These are phyloP conservation scores for Ischnura elegans DNA, from an alignment of 2,888 invertebrate species.

Conservation along the genomic window DNA sequence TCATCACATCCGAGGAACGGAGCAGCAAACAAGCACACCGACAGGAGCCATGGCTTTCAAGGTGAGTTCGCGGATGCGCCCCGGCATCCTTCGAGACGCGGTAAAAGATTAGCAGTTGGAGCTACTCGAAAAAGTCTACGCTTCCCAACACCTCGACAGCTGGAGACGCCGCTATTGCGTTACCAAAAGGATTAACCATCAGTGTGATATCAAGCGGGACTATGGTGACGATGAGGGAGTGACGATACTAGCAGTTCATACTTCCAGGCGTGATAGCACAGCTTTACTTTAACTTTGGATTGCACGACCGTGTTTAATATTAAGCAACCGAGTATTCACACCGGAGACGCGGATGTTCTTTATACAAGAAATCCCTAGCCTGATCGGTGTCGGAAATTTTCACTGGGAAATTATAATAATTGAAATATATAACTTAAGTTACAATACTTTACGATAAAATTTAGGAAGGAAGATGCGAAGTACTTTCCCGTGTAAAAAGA, in stretches of 20 bases:
- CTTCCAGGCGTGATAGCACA: not conserved
- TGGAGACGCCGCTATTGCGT: not conserved
- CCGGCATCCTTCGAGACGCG: not conserved
- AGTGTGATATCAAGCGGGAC: not conserved
- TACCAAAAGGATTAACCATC: not conserved
- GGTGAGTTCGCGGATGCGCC: conserved; percentile 13
- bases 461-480: too few relatives aligned
- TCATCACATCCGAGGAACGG: not conserved
- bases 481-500: too few relatives aligned
- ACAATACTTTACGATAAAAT: too few relatives aligned
- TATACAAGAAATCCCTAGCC: too few relatives aligned
- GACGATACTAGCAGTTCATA: not conserved
- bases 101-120: not conserved
- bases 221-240: not conserved
- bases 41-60: not conserved
- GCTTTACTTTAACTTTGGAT: not conserved
- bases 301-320: not conserved
- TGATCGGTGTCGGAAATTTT: too few relatives aligned
- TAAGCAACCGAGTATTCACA: too few relatives aligned
- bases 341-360: too few relatives aligned
- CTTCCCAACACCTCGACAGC: not conserved
- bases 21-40: not conserved
- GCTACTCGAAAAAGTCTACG: not conserved
- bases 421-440: too few relatives aligned
- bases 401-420: too few relatives aligned